Evolutionary conservation across 2,888 invertebrate species (phyloP).

Genomic region (Stenotaenia linearis): DNA sequence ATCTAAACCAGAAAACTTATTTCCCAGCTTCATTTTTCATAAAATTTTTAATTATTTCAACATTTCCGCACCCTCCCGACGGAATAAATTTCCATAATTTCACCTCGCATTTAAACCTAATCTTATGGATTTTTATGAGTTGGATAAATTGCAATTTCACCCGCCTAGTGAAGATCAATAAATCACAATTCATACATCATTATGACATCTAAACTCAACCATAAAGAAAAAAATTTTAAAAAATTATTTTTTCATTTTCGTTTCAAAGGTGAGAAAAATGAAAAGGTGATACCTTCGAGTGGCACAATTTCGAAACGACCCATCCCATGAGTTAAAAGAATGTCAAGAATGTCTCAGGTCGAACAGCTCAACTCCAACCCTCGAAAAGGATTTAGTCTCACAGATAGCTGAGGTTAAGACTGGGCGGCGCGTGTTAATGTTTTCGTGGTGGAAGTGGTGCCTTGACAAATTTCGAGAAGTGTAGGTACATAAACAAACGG

Average conservation of each 20-base stretch:
- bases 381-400: not conserved
- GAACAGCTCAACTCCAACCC: not conserved
- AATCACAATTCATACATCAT: not conserved
- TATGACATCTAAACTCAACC: no score
- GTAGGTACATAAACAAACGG: not conserved
- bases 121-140: not conserved
- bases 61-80: not conserved
- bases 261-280: not conserved
- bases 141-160: not conserved
- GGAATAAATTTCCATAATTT: not conserved
- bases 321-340: no score
- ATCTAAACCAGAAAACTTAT: not conserved
- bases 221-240: no score
- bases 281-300: not conserved
- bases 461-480: not conserved
- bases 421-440: not conserved
- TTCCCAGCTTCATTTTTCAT: not conserved
- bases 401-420: not conserved
- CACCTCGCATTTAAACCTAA: not conserved
- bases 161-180: not conserved
- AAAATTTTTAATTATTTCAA: not conserved
- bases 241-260: no score
- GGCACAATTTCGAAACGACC: not conserved
- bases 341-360: conserved; percentile 5
- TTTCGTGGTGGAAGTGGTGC: not conserved